Conservation (phyloP, 2,888 invertebrate genomes). For the Andrena hattorfiana region DNA sequence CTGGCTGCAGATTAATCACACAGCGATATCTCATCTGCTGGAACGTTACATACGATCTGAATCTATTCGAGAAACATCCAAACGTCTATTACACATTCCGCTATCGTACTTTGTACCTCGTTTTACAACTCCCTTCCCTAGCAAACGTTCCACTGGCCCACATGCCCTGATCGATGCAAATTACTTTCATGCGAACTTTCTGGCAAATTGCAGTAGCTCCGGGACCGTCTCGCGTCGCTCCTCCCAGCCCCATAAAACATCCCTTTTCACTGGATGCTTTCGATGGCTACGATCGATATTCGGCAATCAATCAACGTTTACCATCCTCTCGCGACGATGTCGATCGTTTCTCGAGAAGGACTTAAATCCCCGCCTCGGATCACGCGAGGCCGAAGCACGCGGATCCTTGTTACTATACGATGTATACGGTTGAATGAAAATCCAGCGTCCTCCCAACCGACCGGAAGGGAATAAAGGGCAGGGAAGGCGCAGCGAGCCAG, state of each 20-base stretch:
- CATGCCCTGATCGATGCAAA: not conserved
- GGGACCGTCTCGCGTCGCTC: not conserved
- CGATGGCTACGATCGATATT: constrained; percentile 5
- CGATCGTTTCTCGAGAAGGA: not conserved
- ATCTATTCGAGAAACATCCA: not conserved
- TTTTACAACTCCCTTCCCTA: not conserved
- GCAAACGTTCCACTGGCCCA: constrained; percentile 2
- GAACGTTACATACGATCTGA: not conserved
- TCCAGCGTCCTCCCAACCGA: not conserved
- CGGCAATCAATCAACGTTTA: constrained; percentile 22
- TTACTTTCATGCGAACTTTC: not conserved
- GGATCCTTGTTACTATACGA: constrained; percentile 2
- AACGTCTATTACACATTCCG: not conserved
- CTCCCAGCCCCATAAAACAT: constrained; percentile 5
- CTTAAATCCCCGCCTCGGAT: not conserved
- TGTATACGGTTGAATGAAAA: constrained; percentile 8
- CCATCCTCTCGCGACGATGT: not conserved
- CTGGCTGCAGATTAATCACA: not conserved
- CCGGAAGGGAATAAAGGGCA: constrained; percentile 15
- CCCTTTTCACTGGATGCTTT: not conserved
- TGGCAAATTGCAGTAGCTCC: constrained; percentile 1
- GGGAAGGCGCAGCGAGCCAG: constrained; percentile 12
- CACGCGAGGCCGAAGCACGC: not conserved
- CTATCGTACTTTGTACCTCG: not conserved
- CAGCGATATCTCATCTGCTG: not conserved